Evolutionary conservation across 2,113 vertebrate genomes (phyloP).

Genomic region (Phycodurus eques): DNA sequence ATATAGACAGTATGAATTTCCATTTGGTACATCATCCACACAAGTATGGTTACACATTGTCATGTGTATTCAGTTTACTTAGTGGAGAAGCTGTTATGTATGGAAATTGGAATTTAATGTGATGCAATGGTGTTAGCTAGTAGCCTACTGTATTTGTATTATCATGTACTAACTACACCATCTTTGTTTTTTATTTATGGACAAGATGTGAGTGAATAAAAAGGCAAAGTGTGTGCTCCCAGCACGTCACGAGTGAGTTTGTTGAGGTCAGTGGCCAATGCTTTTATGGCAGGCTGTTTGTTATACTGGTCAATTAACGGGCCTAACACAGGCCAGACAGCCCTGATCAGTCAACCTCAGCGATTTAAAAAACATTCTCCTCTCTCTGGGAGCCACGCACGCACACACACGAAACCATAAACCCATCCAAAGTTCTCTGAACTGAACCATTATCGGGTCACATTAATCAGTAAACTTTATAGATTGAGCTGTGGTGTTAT

Average conservation of each 20-base stretch:
- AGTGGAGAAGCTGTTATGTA: no score
- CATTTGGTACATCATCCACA: no score
- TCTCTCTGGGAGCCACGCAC: conserved; percentile 55
- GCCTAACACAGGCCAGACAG: conserved; percentile 56
- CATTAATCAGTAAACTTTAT: conserved; percentile 50
- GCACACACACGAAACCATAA: conserved; percentile 13
- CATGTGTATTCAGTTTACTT: no score
- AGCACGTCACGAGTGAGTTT: conserved; percentile 32
- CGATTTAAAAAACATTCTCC: conserved; percentile 68
- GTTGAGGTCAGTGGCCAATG: conserved; percentile 49
- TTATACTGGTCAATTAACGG: conserved; percentile 68
- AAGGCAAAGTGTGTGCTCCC: conserved; percentile 18
- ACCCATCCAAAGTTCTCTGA: conserved; percentile 6
- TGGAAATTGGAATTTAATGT: neutral
- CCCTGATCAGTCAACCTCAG: conserved; percentile 41
- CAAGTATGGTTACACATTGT: no score
- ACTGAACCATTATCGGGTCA: conserved; percentile 34
- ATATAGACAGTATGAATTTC: no score
- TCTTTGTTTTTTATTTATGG: neutral
- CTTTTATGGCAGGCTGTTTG: conserved; percentile 65
- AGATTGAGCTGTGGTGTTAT: conserved; percentile 36
- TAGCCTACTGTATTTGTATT: neutral
- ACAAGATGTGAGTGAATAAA: conserved; percentile 9
- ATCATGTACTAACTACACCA: neutral
- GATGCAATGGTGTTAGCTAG: neutral